phyloP scores from a whole-genome alignment of 2,888 invertebrate species.

The Eudasyphora cyanicolor region DNA sequence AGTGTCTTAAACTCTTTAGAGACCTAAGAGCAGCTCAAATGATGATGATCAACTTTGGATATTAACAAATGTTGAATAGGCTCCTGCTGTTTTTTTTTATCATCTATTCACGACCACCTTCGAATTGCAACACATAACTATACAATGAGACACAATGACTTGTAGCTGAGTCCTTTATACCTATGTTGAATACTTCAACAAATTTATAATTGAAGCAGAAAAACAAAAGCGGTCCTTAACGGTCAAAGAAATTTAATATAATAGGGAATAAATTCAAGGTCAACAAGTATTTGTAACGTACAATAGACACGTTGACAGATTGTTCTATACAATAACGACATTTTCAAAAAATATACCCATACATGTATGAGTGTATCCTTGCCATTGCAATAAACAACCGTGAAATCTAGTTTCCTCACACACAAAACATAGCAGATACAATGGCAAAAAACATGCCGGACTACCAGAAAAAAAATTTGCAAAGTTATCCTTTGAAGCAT shows the following conservation, averaged over 20 bases:
- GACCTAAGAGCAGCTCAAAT: too few species aligned
- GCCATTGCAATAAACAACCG: neutral
- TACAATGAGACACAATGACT: too few species aligned
- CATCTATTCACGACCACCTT: too few species aligned
- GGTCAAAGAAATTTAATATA: conserved; percentile 14
- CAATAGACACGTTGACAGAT: neutral
- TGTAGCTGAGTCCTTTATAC: too few species aligned
- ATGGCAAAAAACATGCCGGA: conserved; percentile 32
- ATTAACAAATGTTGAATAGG: too few species aligned
- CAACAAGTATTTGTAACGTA: conserved; percentile 23
- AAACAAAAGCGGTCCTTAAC: neutral
- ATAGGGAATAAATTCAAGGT: conserved; percentile 31
- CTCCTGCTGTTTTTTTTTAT: too few species aligned
- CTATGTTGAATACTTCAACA: too few species aligned
- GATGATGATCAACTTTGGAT: too few species aligned
- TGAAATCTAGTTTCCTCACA: conserved; percentile 46
- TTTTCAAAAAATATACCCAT: neutral
- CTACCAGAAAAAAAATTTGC: conserved; percentile 41
- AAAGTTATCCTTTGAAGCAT: conserved; percentile 20
- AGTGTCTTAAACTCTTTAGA: too few species aligned
- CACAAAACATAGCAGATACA: neutral
- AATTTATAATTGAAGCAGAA: neutral
- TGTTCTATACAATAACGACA: neutral
- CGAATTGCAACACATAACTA: too few species aligned
- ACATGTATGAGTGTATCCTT: neutral